Evolutionary conservation across 2,797 vertebrate species (phyloP), one percentile per base, ranked within the genome.

Genomic region (Periparus ater): DNA sequence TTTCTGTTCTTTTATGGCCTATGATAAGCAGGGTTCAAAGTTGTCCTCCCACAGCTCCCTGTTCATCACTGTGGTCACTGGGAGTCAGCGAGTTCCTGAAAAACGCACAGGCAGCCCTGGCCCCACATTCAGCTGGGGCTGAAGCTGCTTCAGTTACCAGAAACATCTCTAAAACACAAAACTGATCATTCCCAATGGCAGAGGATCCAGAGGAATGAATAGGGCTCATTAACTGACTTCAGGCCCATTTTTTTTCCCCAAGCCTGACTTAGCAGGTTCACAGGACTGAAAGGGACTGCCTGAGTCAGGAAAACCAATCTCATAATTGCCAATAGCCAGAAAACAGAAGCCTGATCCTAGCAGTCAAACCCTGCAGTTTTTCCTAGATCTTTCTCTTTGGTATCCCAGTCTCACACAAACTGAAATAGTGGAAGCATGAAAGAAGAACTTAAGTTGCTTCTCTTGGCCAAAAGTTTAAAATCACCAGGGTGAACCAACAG

Each of bases 281-380:
- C 15, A 57, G 93, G 73, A 47, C 62, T 96, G 95, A 95, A 96
- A 96, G 48, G 66, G 76, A 95, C 85, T 81, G 85, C 91, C 95
- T 95, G 96, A 96, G 85, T 96, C 96, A 96, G 92, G 94, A 84
- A 95, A 95, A 95, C 40, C 76, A 61, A 42, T 32, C 62, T 44
- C 62, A 0, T 71, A 62, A 73, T 36, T 71, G 58, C 73, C 8
- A 3, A 54, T 34, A 85, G 51, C 27, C 47, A 29, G 45, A 81
- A n/a, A 89, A 84, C 93, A 94, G 51, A 80, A 88, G 84, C 21
- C 68, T 66, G 68, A 91, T 80, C 89, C 85, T 89, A 88, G 86
- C 8, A 5, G 61, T 51, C 55, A 88, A 80, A 60, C 15, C 23
- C 54, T 32, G 65, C 19, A 17, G 11, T 54, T 96, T 94, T 89